These are phyloP conservation scores for Ptychadena robeensis DNA, from an alignment of 2,797 vertebrate genomes.

Conservation along the genomic window DNA sequence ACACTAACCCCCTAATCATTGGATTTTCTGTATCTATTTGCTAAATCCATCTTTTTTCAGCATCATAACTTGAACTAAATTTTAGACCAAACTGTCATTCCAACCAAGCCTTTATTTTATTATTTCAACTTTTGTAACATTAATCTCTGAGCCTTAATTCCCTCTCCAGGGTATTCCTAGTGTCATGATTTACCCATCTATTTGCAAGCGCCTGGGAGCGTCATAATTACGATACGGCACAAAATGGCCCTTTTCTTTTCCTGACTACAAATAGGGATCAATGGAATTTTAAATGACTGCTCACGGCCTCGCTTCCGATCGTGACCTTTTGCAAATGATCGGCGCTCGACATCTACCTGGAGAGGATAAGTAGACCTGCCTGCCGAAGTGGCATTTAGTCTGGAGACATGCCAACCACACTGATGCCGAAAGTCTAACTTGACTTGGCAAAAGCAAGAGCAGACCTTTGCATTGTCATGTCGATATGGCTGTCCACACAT, in stretches of 20 bases:
- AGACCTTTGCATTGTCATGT: slow-evolving; percentile 64
- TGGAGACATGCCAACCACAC: slow-evolving; percentile 80
- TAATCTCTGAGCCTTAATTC: slow-evolving; percentile 75
- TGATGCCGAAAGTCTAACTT: slow-evolving; percentile 77
- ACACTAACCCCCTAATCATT: background rate
- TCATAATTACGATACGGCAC: slow-evolving; percentile 83
- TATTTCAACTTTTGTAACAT: slow-evolving; percentile 78
- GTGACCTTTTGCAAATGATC: slow-evolving; percentile 97
- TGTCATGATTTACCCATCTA: slow-evolving; percentile 78
- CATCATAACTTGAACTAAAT: background rate
- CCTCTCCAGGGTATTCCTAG: slow-evolving; percentile 77
- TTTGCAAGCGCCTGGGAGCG: slow-evolving; percentile 82
- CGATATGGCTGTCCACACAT: slow-evolving; percentile 44
- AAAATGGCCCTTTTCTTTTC: slow-evolving; percentile 82
- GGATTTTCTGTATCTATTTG: background rate
- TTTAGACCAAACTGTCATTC: background rate
- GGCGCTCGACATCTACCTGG: slow-evolving; percentile 80
- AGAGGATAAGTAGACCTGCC: slow-evolving; percentile 81
- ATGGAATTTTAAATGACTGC: slow-evolving; percentile 87
- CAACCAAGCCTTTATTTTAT: slow-evolving; percentile 27
- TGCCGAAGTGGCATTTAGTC: slow-evolving; percentile 87
- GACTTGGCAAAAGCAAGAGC: slow-evolving; percentile 75
- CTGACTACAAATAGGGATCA: slow-evolving; percentile 84
- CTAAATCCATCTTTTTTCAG: background rate
- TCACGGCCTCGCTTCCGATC: slow-evolving; percentile 81